Evolutionary conservation across 2,113 vertebrate genomes (phyloP).

Genomic region (Aspidoscelis tigris): DNA sequence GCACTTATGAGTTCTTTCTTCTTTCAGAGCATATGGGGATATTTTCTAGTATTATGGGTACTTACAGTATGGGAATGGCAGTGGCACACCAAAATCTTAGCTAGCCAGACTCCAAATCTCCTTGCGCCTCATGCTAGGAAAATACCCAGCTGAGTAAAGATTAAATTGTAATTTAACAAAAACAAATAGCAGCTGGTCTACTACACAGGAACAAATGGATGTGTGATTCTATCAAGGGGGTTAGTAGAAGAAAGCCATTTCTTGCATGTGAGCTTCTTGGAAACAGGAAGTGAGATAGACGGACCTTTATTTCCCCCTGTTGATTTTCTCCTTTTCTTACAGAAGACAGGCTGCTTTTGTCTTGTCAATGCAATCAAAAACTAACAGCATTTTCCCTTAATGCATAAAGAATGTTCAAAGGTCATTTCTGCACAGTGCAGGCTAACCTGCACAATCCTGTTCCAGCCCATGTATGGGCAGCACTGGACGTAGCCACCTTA

Average conservation of each 20-base stretch:
- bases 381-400: not conserved
- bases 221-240: not conserved
- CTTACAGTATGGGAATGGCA: slow-evolving; percentile 56
- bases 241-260: not conserved
- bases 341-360: not conserved
- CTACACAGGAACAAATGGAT: not conserved
- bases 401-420: too few relatives aligned
- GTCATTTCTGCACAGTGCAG: too few relatives aligned
- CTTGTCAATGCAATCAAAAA: not conserved
- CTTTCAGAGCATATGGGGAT: slow-evolving; percentile 61
- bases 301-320: too few relatives aligned
- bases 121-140: not conserved
- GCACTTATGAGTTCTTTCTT: slow-evolving; percentile 44
- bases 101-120: slow-evolving; percentile 38
- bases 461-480: too few relatives aligned
- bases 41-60: slow-evolving; percentile 62
- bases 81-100: slow-evolving; percentile 55
- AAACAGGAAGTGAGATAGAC: too few relatives aligned
- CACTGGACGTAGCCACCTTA: too few relatives aligned
- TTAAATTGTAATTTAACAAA: slow-evolving; percentile 27
- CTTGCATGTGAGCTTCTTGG: too few relatives aligned
- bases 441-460: too few relatives aligned
- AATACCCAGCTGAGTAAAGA: slow-evolving; percentile 41
- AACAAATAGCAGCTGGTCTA: slow-evolving; percentile 19
- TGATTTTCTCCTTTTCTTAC: not conserved